Evolutionary conservation across 2,888 invertebrate genomes (phyloP), one percentile per base, ranked within the genome.

Genomic region (Rhagium mordax): DNA sequence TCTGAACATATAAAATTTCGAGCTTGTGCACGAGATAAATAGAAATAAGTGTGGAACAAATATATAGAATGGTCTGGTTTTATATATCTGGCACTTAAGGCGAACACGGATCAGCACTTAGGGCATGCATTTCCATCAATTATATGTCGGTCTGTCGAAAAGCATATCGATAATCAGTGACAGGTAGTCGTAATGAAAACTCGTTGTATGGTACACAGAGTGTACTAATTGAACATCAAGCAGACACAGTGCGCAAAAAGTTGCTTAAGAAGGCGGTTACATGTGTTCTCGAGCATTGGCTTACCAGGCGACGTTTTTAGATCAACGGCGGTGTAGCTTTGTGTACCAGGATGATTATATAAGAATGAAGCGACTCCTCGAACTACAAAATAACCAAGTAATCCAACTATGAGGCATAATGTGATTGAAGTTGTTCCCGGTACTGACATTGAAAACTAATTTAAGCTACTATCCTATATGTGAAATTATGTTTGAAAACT

Each of bases 211-310:
- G 61, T 70, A 72, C 70, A 69, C 59, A 55, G 71, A 70, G 61
- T 71, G 65, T 79, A 81, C 84, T 82, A 84, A 84, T 82, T 83
- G 82, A 84, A 82, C 81, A 78, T 70, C 79, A 72, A 81, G 76
- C 74, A 78, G 81, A 79, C 79, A 15, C 75, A 72, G 76, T 75
- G 74, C 74, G 79, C 80, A 83, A 84, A 84, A 84, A 84, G 82
- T 74, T 77, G 78, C 77, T 77, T 77, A 77, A 77, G 80, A 82
- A 81, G 81, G 82, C 81, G 81, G 82, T 77, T 85, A 84, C 83
- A 85, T 83, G 83, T 85, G 85, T 85, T 84, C 83, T 82, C 78
- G 80, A 76, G 81, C 84, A 82, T 80, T 78, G 80, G 80, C 79
- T 81, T 78, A 77, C 78, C 79, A 79, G 80, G 81, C 81, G 83